phyloP scores from a whole-genome alignment of 2,888 invertebrate genomes.

The Chrysolina haemoptera region DNA sequence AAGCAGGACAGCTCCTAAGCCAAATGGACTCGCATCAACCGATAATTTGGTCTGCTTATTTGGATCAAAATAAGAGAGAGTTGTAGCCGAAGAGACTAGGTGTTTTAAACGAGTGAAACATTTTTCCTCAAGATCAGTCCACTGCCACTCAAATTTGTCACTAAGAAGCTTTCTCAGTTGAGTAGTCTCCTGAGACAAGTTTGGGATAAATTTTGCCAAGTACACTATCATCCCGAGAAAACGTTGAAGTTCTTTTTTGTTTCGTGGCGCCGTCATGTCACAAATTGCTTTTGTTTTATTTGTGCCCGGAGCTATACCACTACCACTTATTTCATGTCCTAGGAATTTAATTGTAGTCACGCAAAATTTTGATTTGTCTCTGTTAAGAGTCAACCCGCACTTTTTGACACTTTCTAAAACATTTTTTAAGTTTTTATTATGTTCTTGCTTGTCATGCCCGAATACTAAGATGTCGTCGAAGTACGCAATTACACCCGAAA shows the following conservation, averaged over 20 bases:
- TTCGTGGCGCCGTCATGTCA: not conserved
- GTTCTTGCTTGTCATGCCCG: too few relatives aligned
- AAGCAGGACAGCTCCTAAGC: too few relatives aligned
- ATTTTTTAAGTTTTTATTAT: slow-evolving; percentile 4
- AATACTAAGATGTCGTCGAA: slow-evolving; percentile 27
- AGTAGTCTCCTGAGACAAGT: not conserved
- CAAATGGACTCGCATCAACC: too few relatives aligned
- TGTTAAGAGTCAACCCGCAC: slow-evolving; percentile 35
- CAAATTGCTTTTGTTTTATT: too few relatives aligned
- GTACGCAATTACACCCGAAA: slow-evolving; percentile 17
- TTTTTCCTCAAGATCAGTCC: not conserved
- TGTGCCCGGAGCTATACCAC: too few relatives aligned
- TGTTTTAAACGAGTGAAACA: too few relatives aligned
- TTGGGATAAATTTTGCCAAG: not conserved
- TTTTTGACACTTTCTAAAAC: not conserved
- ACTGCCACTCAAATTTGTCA: not conserved
- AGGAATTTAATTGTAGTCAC: not conserved
- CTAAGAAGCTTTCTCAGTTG: not conserved
- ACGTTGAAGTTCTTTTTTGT: not conserved
- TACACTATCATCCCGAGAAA: not conserved
- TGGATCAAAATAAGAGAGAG: too few relatives aligned
- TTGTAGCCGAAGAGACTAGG: not conserved
- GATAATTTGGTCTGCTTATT: too few relatives aligned
- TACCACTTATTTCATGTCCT: too few relatives aligned
- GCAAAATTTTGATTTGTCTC: slow-evolving; percentile 35